Base-by-base conservation (phyloP, 2,797 vertebrate species). In the Peromyscus aztecus region DNA sequence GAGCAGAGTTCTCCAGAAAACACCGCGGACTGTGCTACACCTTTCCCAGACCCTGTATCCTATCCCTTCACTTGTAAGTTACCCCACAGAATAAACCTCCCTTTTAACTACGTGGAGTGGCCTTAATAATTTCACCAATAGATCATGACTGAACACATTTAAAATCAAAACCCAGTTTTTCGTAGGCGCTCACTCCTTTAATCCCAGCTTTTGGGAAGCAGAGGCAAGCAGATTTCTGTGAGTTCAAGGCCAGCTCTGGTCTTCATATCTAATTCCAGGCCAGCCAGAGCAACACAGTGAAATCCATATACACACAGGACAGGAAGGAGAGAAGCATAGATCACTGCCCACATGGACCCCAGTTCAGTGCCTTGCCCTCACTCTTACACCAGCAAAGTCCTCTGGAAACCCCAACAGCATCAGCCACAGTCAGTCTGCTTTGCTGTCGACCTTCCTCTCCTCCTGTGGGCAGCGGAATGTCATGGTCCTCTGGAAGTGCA, bases 381-480 rank as follows among this genome's bases (percentile, higher is more conserved):
- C 83, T 85, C 67, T 31, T 81, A 52, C 6, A 23, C 89, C 49
- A 85, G 69, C 43, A 29, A 80, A 34, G 67, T 75, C 82, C 7
- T 4, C 61, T 61, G 71, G 85, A 95, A 95, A 94, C 83, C 77
- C 78, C 94, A 77, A 10, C 14, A 57, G 92, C 6, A 27, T 67
- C 49, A 69, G 75, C 88, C 11, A 4, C 29, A 16, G 93, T 34
- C 83, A 0, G 90, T 96, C 95, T 85, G 90, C 97, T 97, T 61
- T 90, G 49, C 96, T 97, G 98, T 97, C 97, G 98, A 98, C 98
- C 98, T 98, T 98, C 98, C 97, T 97, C 63, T 97, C 98, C 98
- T 98, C 98, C 98, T 95, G 96, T 96, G 76, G 95, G 86, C 52
- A 13, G 12, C 89, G 97, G 98, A 98, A 98, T 94, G 98, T 97